Conservation (phyloP, 2,888 invertebrate species). For the Cheilosia urbana region DNA sequence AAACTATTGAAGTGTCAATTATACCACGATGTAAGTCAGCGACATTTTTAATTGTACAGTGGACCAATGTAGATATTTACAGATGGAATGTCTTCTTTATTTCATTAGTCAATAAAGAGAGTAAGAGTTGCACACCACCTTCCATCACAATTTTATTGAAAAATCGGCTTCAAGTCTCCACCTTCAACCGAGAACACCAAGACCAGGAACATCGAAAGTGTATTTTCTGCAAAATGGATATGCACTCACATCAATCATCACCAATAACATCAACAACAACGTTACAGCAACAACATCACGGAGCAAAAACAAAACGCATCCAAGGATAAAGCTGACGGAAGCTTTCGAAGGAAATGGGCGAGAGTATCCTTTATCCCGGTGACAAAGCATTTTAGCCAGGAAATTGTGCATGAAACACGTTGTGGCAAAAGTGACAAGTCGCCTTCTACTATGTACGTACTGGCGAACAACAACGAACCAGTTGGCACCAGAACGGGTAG, state of each 20-base stretch:
- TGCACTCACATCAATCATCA: background rate
- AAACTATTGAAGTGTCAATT: too few relatives aligned
- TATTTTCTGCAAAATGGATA: background rate
- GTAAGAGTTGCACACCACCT: too few relatives aligned
- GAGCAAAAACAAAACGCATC: background rate
- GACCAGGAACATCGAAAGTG: background rate
- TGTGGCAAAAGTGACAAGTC: constrained; percentile 1
- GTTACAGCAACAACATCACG: background rate
- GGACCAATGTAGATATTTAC: too few relatives aligned
- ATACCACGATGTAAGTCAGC: too few relatives aligned
- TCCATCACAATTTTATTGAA: too few relatives aligned
- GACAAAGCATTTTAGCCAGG: constrained; percentile 8
- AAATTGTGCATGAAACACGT: background rate
- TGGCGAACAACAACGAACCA: background rate
- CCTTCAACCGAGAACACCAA: background rate
- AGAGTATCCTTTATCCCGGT: background rate
- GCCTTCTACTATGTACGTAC: background rate
- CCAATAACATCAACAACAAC: background rate
- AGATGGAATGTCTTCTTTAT: too few relatives aligned
- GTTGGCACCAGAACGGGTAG: background rate
- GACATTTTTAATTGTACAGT: too few relatives aligned
- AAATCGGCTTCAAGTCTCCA: too few relatives aligned
- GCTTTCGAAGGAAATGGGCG: background rate
- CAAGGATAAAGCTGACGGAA: background rate
- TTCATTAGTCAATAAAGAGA: too few relatives aligned